Percentiles rank a stretch among this genome's conserved stretches.
Conservation (phyloP, 1,140 invertebrate species). For the Berghia stephanieae region DNA sequence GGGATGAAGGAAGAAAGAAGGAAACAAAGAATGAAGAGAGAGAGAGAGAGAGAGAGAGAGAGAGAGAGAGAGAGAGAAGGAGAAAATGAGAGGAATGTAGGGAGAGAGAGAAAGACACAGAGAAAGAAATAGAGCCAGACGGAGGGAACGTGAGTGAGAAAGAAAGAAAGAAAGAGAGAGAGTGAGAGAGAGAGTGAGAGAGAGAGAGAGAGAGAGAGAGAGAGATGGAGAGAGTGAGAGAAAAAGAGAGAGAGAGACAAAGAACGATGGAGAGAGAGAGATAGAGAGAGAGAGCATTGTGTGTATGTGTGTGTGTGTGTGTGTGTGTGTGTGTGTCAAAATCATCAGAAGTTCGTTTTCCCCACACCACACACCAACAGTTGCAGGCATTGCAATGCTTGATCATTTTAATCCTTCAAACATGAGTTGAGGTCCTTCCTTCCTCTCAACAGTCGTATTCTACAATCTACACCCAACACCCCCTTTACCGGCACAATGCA, state of each 20-base stretch:
- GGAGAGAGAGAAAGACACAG: neutral
- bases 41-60: constrained; percentile 17
- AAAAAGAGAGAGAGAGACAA: neutral
- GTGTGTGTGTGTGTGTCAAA: constrained; percentile 1
- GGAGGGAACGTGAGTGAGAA: no score
- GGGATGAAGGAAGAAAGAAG: neutral
- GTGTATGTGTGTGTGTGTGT: constrained; percentile 1
- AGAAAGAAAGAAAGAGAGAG: no score
- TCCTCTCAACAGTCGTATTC: no score
- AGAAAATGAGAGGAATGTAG: neutral
- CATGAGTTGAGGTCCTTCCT: no score
- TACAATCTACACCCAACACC: no score
- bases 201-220: neutral
- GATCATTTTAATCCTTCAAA: no score
- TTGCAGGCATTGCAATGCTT: no score
- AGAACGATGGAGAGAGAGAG: neutral
- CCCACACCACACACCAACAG: no score
- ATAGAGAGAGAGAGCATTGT: neutral
- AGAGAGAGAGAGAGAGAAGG: neutral
- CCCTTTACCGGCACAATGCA: no score
- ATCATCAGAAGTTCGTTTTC: no score
- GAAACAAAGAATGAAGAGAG: neutral
- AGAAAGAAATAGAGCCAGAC: no score
- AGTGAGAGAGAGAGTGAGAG: neutral
- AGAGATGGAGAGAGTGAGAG: no score